Evolutionary conservation across 2,888 invertebrate genomes (phyloP), one percentile per base, ranked within the genome.

Genomic region (Busseola fusca): DNA sequence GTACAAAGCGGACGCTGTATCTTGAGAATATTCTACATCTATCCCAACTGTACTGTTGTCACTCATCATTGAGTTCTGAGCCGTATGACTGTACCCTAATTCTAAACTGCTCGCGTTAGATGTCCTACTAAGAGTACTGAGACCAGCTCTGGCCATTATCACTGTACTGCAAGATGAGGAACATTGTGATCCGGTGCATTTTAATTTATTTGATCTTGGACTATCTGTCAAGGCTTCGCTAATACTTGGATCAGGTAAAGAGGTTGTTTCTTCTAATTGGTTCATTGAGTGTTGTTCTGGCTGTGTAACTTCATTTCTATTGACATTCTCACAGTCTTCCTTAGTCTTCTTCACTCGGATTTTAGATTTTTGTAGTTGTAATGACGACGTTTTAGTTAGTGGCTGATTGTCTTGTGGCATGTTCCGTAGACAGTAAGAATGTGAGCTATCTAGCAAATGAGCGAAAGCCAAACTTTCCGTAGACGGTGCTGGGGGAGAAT

Each of bases 121-220:
- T 76, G 97, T 96, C 86, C 97, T 96, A 83, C 97, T 96, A 65
- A 96, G 88, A 18, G 96, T 92, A 74, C 93, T 95, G 30, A 94
- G 89, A 60, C 96, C 95, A 42, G 96, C 94, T 83, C 96, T 93
- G 14, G 96, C 93, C 84, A 98, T 97, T 83, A 98, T 98, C n/a
- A 98, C 98, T 50, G 98, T 98, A 88, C 98, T 98, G 90, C 98
- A 98, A 40, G 98, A 98, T 67, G 98, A 98, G 71, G 98, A 98
- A 91, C 98, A 98, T 90, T 98, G 98, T 40, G 98, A 98, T 68
- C 97, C 97, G 59, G 97, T 96, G 89, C 97, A 97, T 91, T 97
- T 95, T 45, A 95, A 93, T 87, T 96, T 96, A 84, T 94, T 96
- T 58, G 96, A 96, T 64, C 93, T 93, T 50, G 96, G 96, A 86